phyloP scores from a whole-genome alignment of 2,797 vertebrate genomes.

The Telmatherina bonti region DNA sequence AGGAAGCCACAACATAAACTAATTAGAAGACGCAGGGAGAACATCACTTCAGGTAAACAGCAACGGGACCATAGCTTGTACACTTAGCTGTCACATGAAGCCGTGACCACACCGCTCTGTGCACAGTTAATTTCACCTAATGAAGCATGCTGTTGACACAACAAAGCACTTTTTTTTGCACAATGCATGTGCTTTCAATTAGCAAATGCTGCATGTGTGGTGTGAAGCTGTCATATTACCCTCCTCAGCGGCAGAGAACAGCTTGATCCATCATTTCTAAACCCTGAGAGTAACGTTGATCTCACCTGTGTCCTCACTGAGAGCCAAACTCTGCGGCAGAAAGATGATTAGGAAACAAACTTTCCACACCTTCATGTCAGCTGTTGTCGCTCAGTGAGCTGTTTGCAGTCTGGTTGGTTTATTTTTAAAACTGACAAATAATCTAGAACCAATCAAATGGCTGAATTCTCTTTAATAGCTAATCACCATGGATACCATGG shows the following conservation, averaged over 20 bases:
- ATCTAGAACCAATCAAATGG: conserved; percentile 18
- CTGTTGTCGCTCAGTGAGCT: background rate
- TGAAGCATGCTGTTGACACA: conserved; percentile 42
- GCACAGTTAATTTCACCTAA: conserved; percentile 27
- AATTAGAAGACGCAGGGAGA: background rate
- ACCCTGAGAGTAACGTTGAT: conserved; percentile 14
- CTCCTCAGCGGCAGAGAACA: conserved; percentile 30
- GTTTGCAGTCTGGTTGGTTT: conserved; percentile 4
- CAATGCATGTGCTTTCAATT: conserved; percentile 47
- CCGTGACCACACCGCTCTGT: background rate
- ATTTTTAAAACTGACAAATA: conserved; percentile 28
- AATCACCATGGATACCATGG: conserved; percentile 1
- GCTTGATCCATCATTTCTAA: conserved; percentile 27
- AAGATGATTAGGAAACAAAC: conserved; percentile 17
- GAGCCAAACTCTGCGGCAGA: conserved; percentile 15
- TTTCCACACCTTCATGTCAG: conserved; percentile 40
- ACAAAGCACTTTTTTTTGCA: conserved; percentile 19
- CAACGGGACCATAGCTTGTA: conserved; percentile 4
- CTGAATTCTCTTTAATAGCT: background rate
- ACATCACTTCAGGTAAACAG: background rate
- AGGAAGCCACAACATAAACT: background rate
- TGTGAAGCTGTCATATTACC: conserved; percentile 40
- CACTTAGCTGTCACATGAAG: conserved; percentile 5
- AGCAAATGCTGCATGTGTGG: conserved; percentile 32
- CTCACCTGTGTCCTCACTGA: conserved; percentile 75